These are phyloP conservation scores for Oscheius onirici DNA, from an alignment of 2,888 invertebrate genomes.

Conservation along the genomic window DNA sequence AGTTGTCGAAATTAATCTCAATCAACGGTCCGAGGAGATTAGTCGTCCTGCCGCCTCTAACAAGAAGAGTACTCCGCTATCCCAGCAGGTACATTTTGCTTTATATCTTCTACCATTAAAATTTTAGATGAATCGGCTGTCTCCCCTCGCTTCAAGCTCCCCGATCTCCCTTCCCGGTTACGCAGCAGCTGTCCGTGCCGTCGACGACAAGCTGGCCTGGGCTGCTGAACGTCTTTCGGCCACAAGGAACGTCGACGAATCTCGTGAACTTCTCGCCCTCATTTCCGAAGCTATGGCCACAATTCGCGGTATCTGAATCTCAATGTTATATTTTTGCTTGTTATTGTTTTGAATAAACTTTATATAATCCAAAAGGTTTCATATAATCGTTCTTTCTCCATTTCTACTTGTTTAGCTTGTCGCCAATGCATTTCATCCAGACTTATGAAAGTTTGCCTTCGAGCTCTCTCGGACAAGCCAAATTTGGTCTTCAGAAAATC, in stretches of 20 bases:
- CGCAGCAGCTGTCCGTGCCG: slow-evolving; percentile 1
- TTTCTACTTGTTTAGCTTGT: background rate
- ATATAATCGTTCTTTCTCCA: background rate
- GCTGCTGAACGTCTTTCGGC: slow-evolving; percentile 24
- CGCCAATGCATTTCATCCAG: background rate
- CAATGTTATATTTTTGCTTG: background rate
- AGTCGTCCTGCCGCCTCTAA: background rate
- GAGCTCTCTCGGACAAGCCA: slow-evolving; percentile 35
- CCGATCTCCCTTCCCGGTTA: slow-evolving; percentile 10
- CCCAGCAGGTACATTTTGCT: background rate
- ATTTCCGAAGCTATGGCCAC: slow-evolving; percentile 10
- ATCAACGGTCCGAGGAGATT: background rate
- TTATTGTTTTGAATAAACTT: background rate
- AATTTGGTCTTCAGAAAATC: slow-evolving; percentile 49
- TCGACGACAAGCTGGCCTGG: slow-evolving; percentile 34
- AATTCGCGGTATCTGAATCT: background rate
- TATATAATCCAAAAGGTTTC: background rate
- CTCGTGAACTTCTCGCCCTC: slow-evolving; percentile 11
- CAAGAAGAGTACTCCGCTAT: background rate
- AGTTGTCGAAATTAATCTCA: no score
- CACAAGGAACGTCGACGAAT: slow-evolving; percentile 5
- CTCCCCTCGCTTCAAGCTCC: background rate
- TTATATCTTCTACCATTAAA: background rate
- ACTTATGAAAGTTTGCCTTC: background rate
- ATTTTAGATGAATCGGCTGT: background rate